Evolutionary conservation across 2,888 invertebrate species (phyloP).

Genomic region (Coleophora deauratella): DNA sequence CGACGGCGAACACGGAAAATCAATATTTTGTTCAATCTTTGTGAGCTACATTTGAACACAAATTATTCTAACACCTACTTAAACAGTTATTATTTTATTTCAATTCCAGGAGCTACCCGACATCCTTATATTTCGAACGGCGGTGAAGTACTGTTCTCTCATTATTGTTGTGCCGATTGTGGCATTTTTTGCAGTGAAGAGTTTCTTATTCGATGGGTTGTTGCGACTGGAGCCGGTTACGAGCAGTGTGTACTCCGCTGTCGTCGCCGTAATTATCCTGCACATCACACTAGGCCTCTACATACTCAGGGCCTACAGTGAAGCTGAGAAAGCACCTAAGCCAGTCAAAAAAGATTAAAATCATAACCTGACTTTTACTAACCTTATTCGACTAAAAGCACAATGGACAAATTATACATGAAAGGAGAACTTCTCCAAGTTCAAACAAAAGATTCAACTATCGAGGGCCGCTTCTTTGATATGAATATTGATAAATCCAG

Average conservation of each 20-base stretch:
- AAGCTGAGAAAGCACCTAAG: slow-evolving; percentile 54
- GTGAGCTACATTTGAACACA: too few species aligned
- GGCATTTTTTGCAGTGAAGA: slow-evolving; percentile 82
- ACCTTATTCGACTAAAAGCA: slow-evolving; percentile 16
- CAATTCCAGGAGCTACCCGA: slow-evolving; percentile 77
- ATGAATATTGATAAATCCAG: slow-evolving; percentile 60
- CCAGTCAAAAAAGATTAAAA: slow-evolving; percentile 62
- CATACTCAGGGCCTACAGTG: slow-evolving; percentile 84
- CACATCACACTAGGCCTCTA: slow-evolving; percentile 85
- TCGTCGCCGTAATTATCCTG: slow-evolving; percentile 81
- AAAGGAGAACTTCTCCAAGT: slow-evolving; percentile 67
- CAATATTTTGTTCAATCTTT: neutral
- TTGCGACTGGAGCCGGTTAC: slow-evolving; percentile 68
- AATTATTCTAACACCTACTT: too few species aligned
- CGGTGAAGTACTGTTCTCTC: slow-evolving; percentile 82
- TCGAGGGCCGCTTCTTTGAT: slow-evolving; percentile 61
- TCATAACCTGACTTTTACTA: slow-evolving; percentile 2
- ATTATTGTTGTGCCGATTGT: slow-evolving; percentile 84
- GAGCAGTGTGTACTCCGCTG: slow-evolving; percentile 86
- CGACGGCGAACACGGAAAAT: neutral
- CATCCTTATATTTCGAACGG: slow-evolving; percentile 82
- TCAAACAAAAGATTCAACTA: slow-evolving; percentile 55
- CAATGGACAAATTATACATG: slow-evolving; percentile 61
- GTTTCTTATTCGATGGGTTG: slow-evolving; percentile 80
- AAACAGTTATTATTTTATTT: slow-evolving; percentile 5